phyloP scores from a whole-genome alignment of 2,797 vertebrate species.

The Monodelphis domestica region DNA sequence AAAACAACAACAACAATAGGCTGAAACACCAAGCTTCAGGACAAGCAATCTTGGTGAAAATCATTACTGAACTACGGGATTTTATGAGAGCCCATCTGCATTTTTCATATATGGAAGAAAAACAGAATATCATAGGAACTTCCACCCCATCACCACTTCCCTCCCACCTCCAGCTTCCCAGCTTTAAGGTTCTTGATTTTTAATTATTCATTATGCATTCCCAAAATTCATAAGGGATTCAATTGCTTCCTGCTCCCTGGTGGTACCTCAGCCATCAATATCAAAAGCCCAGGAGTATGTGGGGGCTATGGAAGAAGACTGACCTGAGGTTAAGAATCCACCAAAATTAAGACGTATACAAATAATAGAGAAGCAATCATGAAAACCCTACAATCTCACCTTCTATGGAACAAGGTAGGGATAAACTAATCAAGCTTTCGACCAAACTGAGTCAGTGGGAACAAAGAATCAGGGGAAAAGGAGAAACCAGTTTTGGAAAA shows the following conservation, averaged over 20 bases:
- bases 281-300: background rate
- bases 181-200: background rate
- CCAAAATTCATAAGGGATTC: background rate
- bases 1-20: background rate
- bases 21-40: background rate
- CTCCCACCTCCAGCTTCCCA: background rate
- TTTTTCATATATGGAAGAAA: background rate
- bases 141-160: background rate
- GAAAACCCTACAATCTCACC: background rate
- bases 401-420: background rate
- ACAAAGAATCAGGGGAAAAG: background rate
- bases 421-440: background rate
- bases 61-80: background rate
- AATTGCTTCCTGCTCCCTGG: background rate
- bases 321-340: background rate
- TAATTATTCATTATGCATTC: background rate
- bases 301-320: background rate
- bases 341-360: too few relatives aligned
- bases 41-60: background rate
- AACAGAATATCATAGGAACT: background rate
- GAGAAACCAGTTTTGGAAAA: background rate
- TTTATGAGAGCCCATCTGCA: background rate
- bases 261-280: background rate
- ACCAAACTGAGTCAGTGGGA: background rate
- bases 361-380: background rate